Evolutionary conservation across 2,113 vertebrate genomes (phyloP).

Genomic region (Tricholaema leucomelas): DNA sequence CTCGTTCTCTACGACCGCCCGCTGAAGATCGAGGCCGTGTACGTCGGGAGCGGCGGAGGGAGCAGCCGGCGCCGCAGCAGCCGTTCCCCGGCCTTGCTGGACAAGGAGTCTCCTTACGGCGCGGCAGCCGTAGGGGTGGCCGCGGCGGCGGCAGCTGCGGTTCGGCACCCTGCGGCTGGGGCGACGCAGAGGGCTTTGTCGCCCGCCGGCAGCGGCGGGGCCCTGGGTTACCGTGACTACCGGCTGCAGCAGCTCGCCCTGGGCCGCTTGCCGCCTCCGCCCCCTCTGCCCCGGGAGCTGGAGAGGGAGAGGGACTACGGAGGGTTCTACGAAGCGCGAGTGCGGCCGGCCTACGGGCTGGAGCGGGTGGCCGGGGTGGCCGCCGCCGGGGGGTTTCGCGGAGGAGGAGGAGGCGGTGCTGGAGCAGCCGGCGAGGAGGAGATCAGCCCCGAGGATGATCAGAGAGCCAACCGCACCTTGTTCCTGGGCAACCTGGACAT

Average conservation of each 20-base stretch:
- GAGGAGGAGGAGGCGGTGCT: conserved; percentile 42
- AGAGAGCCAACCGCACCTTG: conserved; percentile 93
- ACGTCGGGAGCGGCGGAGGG: conserved; percentile 73
- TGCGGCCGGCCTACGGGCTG: conserved; percentile 85
- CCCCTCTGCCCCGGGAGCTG: conserved; percentile 87
- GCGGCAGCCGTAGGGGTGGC: conserved; percentile 62
- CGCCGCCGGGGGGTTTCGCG: conserved; percentile 80
- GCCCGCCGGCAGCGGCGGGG: conserved; percentile 77
- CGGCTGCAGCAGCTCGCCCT: conserved; percentile 92
- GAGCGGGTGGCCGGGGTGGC: conserved; percentile 80
- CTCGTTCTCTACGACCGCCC: conserved; percentile 93
- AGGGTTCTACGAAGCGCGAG: conserved; percentile 88
- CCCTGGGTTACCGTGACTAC: conserved; percentile 92
- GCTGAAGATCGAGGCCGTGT: conserved; percentile 92
- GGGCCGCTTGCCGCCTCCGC: conserved; percentile 89
- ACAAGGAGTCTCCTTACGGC: conserved; percentile 79
- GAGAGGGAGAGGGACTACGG: conserved; percentile 92
- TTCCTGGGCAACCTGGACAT: conserved; percentile 97
- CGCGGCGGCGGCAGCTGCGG: conserved; percentile 73
- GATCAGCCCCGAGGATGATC: conserved; percentile 95
- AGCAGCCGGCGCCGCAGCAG: conserved; percentile 85
- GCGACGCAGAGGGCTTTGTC: conserved; percentile 84
- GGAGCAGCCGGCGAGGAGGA: conserved; percentile 80
- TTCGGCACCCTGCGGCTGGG: conserved; percentile 75
- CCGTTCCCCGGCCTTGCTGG: conserved; percentile 83